Percentiles rank a stretch among this genome's conserved stretches.
Evolutionary conservation across 53 echinoderm and acorn worm species (phyloP).

Genomic region (Mesocentrotus franciscanus): DNA sequence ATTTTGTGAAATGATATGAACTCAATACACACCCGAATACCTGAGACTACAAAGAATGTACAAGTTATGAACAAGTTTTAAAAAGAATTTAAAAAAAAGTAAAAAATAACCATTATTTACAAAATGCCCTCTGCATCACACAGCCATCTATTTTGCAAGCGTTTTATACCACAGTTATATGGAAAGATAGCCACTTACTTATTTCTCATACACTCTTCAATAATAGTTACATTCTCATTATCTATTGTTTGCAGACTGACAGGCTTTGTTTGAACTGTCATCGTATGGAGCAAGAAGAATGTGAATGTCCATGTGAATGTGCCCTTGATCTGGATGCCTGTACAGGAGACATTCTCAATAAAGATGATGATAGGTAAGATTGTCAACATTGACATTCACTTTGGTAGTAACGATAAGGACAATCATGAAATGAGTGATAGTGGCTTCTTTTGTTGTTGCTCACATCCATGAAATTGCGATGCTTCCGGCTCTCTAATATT

Average conservation of each 20-base stretch:
- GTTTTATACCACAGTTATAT: not conserved
- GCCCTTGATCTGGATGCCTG: slow-evolving; percentile 85
- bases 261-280: slow-evolving; percentile 97
- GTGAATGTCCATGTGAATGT: slow-evolving; percentile 99
- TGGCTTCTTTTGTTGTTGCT: too few relatives aligned
- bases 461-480: too few relatives aligned
- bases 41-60: too few relatives aligned
- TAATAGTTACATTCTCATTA: not conserved
- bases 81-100: too few relatives aligned
- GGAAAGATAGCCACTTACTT: not conserved
- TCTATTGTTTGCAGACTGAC: slow-evolving; percentile 75
- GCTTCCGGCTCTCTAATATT: too few relatives aligned
- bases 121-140: too few relatives aligned
- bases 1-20: too few relatives aligned
- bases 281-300: slow-evolving; percentile 99
- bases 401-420: too few relatives aligned
- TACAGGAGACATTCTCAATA: slow-evolving; percentile 77
- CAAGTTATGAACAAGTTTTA: too few relatives aligned
- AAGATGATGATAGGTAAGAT: slow-evolving; percentile 81
- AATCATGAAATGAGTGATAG: too few relatives aligned
- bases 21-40: too few relatives aligned
- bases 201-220: not conserved
- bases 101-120: too few relatives aligned
- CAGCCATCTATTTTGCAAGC: not conserved
- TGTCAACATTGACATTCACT: not conserved